phyloP scores from a whole-genome alignment of 2,797 vertebrate genomes.

The Takifugu rubripes region DNA sequence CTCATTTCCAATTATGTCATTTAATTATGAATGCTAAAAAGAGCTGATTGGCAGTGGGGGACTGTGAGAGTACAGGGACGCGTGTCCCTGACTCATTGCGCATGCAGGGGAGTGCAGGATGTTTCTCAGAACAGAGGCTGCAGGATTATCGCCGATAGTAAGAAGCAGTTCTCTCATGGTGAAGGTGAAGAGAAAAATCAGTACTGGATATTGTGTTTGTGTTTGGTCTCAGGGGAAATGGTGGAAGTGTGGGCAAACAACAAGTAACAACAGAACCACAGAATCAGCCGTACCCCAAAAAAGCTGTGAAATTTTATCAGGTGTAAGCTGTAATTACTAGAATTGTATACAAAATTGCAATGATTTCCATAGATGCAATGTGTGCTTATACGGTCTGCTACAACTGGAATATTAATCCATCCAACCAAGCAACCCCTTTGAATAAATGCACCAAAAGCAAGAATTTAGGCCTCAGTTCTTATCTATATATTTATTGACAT shows the following conservation, averaged over 20 bases:
- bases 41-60: slow-evolving; percentile 4
- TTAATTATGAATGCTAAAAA: slow-evolving; percentile 14
- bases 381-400: too few species aligned
- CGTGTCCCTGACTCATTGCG: slow-evolving; percentile 23
- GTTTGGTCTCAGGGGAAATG: neutral
- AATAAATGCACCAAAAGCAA: too few species aligned
- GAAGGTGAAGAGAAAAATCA: neutral
- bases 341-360: too few species aligned
- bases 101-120: slow-evolving; percentile 9
- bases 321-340: too few species aligned
- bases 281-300: slow-evolving; percentile 4
- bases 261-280: neutral
- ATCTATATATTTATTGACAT: too few species aligned
- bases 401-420: too few species aligned
- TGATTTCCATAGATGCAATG: too few species aligned
- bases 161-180: neutral
- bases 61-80: slow-evolving; percentile 17
- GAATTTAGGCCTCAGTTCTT: too few species aligned
- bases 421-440: too few species aligned
- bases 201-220: slow-evolving; percentile 30
- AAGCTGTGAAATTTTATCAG: too few species aligned
- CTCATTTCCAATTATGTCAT: slow-evolving; percentile 9
- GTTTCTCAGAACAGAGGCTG: slow-evolving; percentile 18
- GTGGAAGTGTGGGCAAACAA: slow-evolving; percentile 8
- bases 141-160: slow-evolving; percentile 23